Conservation (phyloP, 2,113 vertebrate genomes). For the Saguinus imperator region DNA sequence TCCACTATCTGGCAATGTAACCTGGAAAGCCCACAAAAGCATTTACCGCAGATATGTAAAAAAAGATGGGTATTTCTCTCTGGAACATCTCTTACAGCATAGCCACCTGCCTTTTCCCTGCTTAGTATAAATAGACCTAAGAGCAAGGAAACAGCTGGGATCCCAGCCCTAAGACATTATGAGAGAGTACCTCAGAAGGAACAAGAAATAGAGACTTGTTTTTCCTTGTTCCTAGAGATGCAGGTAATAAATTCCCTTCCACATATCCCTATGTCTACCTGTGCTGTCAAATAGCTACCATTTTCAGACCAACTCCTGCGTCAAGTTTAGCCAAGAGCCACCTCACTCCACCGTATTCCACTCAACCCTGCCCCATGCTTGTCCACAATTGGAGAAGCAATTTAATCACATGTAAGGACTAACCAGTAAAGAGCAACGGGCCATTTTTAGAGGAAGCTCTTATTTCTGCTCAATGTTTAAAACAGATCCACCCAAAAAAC, state of each 20-base stretch:
- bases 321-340: background rate
- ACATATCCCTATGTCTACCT: background rate
- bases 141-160: background rate
- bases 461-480: background rate
- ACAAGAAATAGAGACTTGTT: background rate
- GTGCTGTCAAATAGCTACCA: background rate
- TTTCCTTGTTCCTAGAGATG: background rate
- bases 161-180: background rate
- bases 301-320: background rate
- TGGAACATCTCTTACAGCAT: background rate
- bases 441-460: background rate
- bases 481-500: background rate
- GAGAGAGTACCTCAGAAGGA: slow-evolving; percentile 15
- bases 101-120: background rate
- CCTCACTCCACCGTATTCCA: background rate
- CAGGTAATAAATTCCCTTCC: background rate
- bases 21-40: background rate
- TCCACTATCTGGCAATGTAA: background rate
- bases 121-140: background rate
- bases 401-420: background rate
- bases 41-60: background rate
- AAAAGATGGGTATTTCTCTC: background rate
- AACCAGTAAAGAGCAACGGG: background rate
- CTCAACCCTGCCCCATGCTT: background rate
- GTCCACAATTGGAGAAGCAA: background rate